Base-by-base conservation (phyloP, 2,797 vertebrate species). In the Nyctibius grandis region DNA sequence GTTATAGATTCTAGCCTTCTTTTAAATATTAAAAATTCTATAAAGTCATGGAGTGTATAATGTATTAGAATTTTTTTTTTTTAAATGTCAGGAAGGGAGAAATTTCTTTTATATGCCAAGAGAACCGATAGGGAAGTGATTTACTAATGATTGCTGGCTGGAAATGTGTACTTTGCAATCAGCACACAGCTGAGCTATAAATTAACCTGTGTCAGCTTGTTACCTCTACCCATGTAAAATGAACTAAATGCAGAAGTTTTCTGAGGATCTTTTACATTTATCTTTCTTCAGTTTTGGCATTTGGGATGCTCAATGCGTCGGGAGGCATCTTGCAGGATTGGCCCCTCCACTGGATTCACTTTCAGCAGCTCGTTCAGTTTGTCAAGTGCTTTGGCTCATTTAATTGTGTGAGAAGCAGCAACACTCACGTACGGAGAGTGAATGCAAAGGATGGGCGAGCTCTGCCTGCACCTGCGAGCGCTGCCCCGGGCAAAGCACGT, bases 1-100 rank as follows among this genome's bases (percentile, higher is more conserved):
- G 93, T 94, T 95, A 95, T 91, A 88, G 96, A 96, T 93, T 96
- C 86, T 68, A 93, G 86, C 78, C 90, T 83, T 59, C 82, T 90
- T 96, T 95, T 93, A 97, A 95, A 96, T 94, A 96, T 93, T 94
- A 89, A 97, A 96, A 92, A 92, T 88, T 91, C 91, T 94, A 94
- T 91, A 85, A 95, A 96, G 93, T 93, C 88, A 75, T 50, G 64
- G 78, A 82, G 68, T 85, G 56, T 94, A 74, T 82, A 92, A 95
- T 31, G 42, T 93, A 89, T 59, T 91, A 85, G 67, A 53, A 42
- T 64, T 84, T 95, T 91, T n/a, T 91, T n/a, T n/a, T 96, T 96
- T 92, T 18, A 64, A 96, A 96, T 95, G 93, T 96, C 93, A 94
- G 44, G 81, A 93, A 94, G 72, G 40, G 60, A 92, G 89, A 91